These are phyloP conservation scores for Rugalucina vietnamica DNA, from an alignment of 2,888 invertebrate species.

Conservation along the genomic window DNA sequence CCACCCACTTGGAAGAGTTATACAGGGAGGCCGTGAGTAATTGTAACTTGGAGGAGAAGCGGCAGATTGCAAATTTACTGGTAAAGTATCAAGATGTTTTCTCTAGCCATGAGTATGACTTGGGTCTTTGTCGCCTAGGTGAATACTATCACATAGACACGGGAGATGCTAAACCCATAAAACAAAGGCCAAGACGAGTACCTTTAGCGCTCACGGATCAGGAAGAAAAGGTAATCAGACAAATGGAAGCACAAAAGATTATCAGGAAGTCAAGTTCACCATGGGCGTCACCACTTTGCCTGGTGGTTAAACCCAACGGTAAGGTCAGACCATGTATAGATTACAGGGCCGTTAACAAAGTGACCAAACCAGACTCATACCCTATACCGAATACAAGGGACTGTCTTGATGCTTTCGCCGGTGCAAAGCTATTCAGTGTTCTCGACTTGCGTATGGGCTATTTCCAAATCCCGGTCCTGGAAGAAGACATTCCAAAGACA, in stretches of 20 bases:
- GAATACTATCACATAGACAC: conserved; percentile 37
- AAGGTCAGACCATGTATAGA: conserved; percentile 20
- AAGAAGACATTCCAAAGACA: conserved; percentile 53
- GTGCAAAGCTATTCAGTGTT: conserved; percentile 43
- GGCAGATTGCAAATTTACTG: conserved; percentile 14
- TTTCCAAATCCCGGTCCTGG: conserved; percentile 51
- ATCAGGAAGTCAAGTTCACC: conserved; percentile 33
- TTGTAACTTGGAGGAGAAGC: neutral
- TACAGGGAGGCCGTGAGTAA: no score
- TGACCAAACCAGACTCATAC: conserved; percentile 19
- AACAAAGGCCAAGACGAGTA: conserved; percentile 31
- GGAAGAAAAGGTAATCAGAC: conserved; percentile 34
- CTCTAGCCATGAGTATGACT: conserved; percentile 22
- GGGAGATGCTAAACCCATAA: conserved; percentile 28
- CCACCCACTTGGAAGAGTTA: no score
- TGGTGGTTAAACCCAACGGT: conserved; percentile 44
- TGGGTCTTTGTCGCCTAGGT: conserved; percentile 26
- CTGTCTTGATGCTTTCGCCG: conserved; percentile 51
- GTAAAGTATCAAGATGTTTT: conserved; percentile 29
- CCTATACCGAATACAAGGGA: conserved; percentile 50
- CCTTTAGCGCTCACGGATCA: conserved; percentile 36
- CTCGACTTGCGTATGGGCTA: conserved; percentile 52
- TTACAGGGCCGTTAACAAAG: conserved; percentile 7
- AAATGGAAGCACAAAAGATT: conserved; percentile 15
- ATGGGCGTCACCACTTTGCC: conserved; percentile 48